Evolutionary conservation across 1,140 invertebrate genomes (phyloP).

Genomic region (Drosophila yakuba): DNA sequence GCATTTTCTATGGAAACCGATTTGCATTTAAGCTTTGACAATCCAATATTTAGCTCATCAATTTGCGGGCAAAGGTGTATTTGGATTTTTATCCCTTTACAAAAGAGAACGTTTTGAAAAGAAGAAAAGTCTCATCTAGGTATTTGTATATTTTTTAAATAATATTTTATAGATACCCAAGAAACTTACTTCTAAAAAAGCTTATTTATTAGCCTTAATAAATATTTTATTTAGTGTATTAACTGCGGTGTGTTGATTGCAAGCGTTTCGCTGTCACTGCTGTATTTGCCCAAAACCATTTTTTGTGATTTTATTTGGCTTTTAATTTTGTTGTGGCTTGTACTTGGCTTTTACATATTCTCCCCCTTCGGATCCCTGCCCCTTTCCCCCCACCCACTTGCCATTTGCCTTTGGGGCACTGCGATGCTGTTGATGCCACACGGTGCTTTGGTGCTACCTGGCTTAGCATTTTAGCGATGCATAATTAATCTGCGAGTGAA

Average conservation of each 20-base stretch:
- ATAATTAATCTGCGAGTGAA: conserved; percentile 67
- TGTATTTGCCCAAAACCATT: conserved; percentile 31
- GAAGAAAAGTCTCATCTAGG: too few species aligned
- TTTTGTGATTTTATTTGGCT: conserved; percentile 51
- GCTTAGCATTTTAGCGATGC: conserved; percentile 81
- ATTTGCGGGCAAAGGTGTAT: not conserved
- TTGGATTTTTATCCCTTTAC: not conserved
- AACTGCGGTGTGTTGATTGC: conserved; percentile 1
- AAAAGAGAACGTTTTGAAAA: not conserved
- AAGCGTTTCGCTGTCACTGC: conserved; percentile 6
- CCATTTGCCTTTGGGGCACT: conserved; percentile 29
- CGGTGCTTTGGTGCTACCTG: conserved; percentile 55
- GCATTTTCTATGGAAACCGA: conserved; percentile 15
- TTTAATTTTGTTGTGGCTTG: conserved; percentile 75
- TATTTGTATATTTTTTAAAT: too few species aligned
- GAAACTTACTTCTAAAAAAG: too few species aligned
- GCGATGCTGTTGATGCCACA: conserved; percentile 33
- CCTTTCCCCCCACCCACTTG: conserved; percentile 9
- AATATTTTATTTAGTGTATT: conserved; percentile 2
- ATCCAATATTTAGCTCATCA: conserved; percentile 24
- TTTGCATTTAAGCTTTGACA: conserved; percentile 28
- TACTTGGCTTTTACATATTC: conserved; percentile 73
- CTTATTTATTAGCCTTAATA: too few species aligned
- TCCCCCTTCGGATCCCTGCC: not conserved
- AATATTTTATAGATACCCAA: too few species aligned